phyloP scores from a whole-genome alignment of 2,888 invertebrate genomes.

The Pollenia griseotomentosa region DNA sequence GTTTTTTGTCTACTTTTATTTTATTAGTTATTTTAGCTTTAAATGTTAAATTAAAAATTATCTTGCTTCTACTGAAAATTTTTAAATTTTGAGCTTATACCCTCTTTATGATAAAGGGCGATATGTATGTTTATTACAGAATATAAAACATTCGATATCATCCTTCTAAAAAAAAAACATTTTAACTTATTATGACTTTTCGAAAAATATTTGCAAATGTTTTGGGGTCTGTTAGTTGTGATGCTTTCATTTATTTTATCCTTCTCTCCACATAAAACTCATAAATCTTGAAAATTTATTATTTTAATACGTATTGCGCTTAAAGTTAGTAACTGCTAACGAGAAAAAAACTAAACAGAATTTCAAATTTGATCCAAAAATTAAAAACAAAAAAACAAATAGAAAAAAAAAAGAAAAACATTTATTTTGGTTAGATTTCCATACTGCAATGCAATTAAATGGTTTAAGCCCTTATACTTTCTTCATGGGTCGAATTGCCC shows the following conservation, averaged over 20 bases:
- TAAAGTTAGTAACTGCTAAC: slow-evolving; percentile 49
- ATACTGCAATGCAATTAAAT: slow-evolving; percentile 6
- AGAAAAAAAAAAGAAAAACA: background rate
- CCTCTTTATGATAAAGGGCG: no score
- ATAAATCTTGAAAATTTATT: slow-evolving; percentile 70
- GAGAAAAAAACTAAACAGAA: slow-evolving; percentile 31
- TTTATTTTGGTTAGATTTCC: slow-evolving; percentile 18
- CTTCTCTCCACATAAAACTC: slow-evolving; percentile 49
- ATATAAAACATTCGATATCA: background rate
- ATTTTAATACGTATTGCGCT: slow-evolving; percentile 64
- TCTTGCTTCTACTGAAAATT: no score
- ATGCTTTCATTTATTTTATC: slow-evolving; percentile 41
- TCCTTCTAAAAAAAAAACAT: background rate
- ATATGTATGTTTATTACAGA: background rate
- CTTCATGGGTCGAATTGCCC: no score
- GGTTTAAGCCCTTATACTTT: background rate
- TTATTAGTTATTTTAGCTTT: no score
- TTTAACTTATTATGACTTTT: slow-evolving; percentile 4
- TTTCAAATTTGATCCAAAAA: slow-evolving; percentile 39
- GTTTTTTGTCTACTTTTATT: no score
- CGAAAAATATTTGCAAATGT: slow-evolving; percentile 41
- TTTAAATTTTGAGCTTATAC: no score
- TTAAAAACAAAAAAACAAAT: no score
- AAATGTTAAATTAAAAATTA: no score
- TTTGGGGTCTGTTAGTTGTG: slow-evolving; percentile 38